These are phyloP conservation scores for Tigriopus californicus DNA, from an alignment of 2,888 invertebrate genomes.

Conservation along the genomic window DNA sequence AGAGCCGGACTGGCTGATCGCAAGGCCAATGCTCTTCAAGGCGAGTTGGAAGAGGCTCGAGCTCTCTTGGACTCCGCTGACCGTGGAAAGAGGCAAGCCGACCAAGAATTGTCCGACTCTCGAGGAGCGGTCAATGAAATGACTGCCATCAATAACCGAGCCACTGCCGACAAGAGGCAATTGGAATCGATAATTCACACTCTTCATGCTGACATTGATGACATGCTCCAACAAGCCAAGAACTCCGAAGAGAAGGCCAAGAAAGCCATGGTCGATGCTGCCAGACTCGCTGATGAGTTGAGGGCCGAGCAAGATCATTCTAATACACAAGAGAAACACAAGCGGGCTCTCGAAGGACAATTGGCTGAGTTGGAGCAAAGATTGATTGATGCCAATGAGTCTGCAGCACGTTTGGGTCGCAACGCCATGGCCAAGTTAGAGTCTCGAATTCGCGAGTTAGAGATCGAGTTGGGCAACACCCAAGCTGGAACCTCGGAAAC, in stretches of 20 bases:
- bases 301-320: slow-evolving; percentile 98
- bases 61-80: slow-evolving; percentile 94
- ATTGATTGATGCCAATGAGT: slow-evolving; percentile 37
- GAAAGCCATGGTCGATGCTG: slow-evolving; percentile 97
- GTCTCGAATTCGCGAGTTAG: slow-evolving; percentile 25
- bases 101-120: slow-evolving; percentile 90
- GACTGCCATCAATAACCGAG: slow-evolving; percentile 76
- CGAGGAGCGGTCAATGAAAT: slow-evolving; percentile 96
- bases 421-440: slow-evolving; percentile 21
- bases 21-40: slow-evolving; percentile 87
- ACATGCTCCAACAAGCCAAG: slow-evolving; percentile 94
- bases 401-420: slow-evolving; percentile 33
- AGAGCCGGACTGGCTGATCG: slow-evolving; percentile 83
- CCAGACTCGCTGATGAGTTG: slow-evolving; percentile 92
- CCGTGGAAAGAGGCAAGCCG: slow-evolving; percentile 91
- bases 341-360: slow-evolving; percentile 91
- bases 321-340: slow-evolving; percentile 79
- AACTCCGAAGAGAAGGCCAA: slow-evolving; percentile 97
- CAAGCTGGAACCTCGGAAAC: slow-evolving; percentile 37
- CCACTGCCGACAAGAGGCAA: slow-evolving; percentile 96
- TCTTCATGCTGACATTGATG: slow-evolving; percentile 93
- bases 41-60: slow-evolving; percentile 94
- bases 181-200: slow-evolving; percentile 95
- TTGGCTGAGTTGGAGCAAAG: slow-evolving; percentile 83
- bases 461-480: slow-evolving; percentile 66